Percentiles rank a stretch among this genome's conserved stretches.
phyloP scores from a whole-genome alignment of 2,113 vertebrate species.

The Tautogolabrus adspersus region DNA sequence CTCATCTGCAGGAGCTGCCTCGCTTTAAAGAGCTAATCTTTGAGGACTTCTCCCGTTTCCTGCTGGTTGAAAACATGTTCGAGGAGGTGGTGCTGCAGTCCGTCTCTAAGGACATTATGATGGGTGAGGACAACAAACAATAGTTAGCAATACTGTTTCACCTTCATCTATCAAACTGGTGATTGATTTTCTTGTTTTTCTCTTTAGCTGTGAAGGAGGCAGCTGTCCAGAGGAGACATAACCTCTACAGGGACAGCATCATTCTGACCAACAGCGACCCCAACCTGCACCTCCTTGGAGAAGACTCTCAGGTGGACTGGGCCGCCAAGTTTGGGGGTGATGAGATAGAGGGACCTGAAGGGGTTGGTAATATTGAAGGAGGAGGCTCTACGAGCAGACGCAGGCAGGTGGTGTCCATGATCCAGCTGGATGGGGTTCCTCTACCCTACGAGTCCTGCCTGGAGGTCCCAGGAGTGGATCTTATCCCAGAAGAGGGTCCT shows the following conservation, averaged over 20 bases:
- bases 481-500: conserved; percentile 79
- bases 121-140: conserved; percentile 83
- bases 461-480: conserved; percentile 82
- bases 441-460: conserved; percentile 83
- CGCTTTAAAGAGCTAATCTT: conserved; percentile 95
- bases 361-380: background rate
- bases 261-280: conserved; percentile 94
- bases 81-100: conserved; percentile 97
- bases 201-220: conserved; percentile 94
- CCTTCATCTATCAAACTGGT: background rate
- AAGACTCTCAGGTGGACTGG: conserved; percentile 89
- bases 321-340: conserved; percentile 77
- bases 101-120: conserved; percentile 95
- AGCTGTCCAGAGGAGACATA: conserved; percentile 93
- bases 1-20: conserved; percentile 87
- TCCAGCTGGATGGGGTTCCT: conserved; percentile 87
- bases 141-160: background rate
- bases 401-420: conserved; percentile 93
- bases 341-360: conserved; percentile 34
- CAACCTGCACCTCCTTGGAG: conserved; percentile 91
- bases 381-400: conserved; percentile 78
- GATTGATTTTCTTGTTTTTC: background rate
- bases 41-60: conserved; percentile 93
- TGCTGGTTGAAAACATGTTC: conserved; percentile 93
- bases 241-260: conserved; percentile 96